Evolutionary conservation across 1,140 invertebrate species (phyloP).

Genomic region (Olivierus martensii): DNA sequence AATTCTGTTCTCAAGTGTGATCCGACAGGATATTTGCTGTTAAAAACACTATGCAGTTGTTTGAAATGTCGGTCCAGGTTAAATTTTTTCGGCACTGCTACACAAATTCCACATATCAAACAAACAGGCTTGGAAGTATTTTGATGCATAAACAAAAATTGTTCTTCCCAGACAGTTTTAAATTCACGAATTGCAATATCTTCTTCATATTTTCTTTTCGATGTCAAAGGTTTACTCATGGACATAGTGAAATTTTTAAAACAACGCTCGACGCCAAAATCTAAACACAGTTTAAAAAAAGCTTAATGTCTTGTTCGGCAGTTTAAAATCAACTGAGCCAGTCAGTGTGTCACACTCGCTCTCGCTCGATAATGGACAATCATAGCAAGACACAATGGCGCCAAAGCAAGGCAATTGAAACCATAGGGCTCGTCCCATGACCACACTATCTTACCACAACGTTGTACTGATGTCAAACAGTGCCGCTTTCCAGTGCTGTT

Average conservation of each 20-base stretch:
- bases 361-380: too few species aligned
- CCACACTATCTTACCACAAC: too few species aligned
- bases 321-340: too few species aligned
- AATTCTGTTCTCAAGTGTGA: not conserved
- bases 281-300: not conserved
- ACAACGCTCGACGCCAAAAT: not conserved
- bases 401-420: too few species aligned
- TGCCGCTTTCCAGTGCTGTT: too few species aligned
- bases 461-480: too few species aligned
- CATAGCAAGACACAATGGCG: too few species aligned
- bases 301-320: not conserved
- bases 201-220: not conserved
- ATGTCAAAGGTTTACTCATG: not conserved
- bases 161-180: too few species aligned
- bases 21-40: not conserved
- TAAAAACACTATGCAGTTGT: not conserved
- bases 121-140: not conserved
- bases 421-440: too few species aligned
- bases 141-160: not conserved
- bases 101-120: not conserved
- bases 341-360: too few species aligned
- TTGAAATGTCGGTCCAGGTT: not conserved
- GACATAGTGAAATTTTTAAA: not conserved
- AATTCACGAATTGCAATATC: not conserved
- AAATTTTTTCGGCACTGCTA: not conserved